Conservation (phyloP, 30 jellyfish, hydroid and myxozoan species). For the Catostylus mosaicus region DNA sequence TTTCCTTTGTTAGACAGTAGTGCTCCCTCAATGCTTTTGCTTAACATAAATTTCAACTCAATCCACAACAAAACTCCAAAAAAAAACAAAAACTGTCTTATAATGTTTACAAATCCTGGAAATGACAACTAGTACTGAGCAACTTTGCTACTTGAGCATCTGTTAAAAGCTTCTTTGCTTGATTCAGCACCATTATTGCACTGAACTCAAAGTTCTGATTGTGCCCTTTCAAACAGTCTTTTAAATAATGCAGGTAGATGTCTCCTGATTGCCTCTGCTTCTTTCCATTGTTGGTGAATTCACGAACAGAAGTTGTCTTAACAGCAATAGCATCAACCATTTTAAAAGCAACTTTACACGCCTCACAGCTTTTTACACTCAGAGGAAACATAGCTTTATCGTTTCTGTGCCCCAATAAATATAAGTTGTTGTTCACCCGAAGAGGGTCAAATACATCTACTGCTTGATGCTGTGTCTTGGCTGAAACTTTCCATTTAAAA, state of each 20-base stretch:
- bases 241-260: conserved; percentile 22
- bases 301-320: conserved; percentile 27
- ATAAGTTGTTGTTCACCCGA: conserved; percentile 19
- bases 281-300: conserved; percentile 30
- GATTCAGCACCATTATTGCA: too few species aligned
- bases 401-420: conserved; percentile 49
- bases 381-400: conserved; percentile 29
- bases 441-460: conserved; percentile 25
- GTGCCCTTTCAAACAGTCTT: conserved; percentile 16
- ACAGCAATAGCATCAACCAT: conserved; percentile 35
- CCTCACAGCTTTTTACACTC: conserved; percentile 38
- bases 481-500: conserved; percentile 1
- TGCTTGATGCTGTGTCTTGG: background rate
- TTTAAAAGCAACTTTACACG: conserved; percentile 22
- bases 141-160: too few species aligned
- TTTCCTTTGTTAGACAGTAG: too few species aligned
- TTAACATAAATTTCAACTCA: too few species aligned
- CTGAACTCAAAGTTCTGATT: too few species aligned
- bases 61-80: too few species aligned
- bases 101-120: too few species aligned
- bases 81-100: too few species aligned
- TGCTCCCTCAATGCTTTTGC: too few species aligned
- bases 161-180: too few species aligned
- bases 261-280: background rate
- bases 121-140: too few species aligned